Base-by-base conservation (phyloP, 2,797 vertebrate species). In the Onychomys leucogaster region DNA sequence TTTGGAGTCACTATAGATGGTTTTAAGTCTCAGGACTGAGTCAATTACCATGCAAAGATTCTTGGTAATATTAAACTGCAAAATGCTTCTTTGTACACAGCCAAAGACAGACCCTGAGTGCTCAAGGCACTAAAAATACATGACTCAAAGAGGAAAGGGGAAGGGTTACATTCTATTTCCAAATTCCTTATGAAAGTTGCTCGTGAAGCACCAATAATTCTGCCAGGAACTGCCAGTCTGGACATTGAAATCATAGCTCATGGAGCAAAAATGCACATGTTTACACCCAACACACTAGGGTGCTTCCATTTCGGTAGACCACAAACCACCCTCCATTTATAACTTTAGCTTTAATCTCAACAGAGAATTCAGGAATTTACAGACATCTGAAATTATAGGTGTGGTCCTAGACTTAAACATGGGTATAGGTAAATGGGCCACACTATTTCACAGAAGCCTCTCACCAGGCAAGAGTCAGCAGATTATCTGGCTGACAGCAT, bases 11-110 rank as follows among this genome's bases (percentile, higher is more conserved):
- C 78, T 65, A 67, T 2, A 55, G 34, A 37, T 73, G 19, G 88
- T 75, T 88, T 75, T 43, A 81, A 83, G 73, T 83, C 92, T 78
- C 87, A 84, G 52, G 65, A 76, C 81, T 77, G 52, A 95, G 29
- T 55, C 9, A 84, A 91, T 91, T 57, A 77, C 76, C 37, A 67
- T 3, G 32, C 63, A 75, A 92, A 90, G 75, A 16, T 67, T 78
- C 67, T 32, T n/a, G 32, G 41, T 23, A 91, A 49, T 67, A 81
- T 85, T n/a, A 78, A 80, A 86, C 34, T 76, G 49, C 69, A 87
- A 96, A 96, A 90, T 85, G 63, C 90, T 80, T 82, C 67, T 95
- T 80, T 65, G 55, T 81, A 76, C 5, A 69, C 69, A 63, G n/a
- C 80, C 1, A 65, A 88, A 94, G 21, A 57, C 32, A 78, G 80